Evolutionary conservation across 2,888 invertebrate genomes (phyloP), one percentile per base, ranked within the genome.

Genomic region (Hirudinaria manillensis): DNA sequence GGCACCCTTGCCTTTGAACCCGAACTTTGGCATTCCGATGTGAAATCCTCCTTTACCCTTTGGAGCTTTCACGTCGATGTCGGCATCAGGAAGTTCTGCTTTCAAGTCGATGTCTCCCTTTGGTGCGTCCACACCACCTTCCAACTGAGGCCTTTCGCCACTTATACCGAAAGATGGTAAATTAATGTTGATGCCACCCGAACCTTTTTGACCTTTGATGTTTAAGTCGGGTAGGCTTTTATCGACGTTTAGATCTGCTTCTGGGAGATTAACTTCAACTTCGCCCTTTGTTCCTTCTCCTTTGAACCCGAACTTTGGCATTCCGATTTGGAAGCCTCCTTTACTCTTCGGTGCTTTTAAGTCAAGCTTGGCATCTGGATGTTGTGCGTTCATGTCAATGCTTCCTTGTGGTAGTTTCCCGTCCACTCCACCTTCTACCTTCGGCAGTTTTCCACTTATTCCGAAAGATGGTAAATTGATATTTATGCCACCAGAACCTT

Each of bases 241-340:
- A n/a, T 74, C 68, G 13, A 74, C 24, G 29, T 74, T 27, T 3
- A 27, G 19, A 32, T 74, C 74, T 2, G 6, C 71, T 70, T 70
- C 71, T 45, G 71, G 71, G 4, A 70, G 36, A 34, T 68, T 34
- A 29, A 74, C 38, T 4, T 74, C 74, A 36, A 66, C 24, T 2
- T 66, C 74, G 16, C 68, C 68, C 45, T 73, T 73, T 3, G 61
- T 19, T 3, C 36, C 65, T 51, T 75, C 71, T 19, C 75, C 75
- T 61, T 75, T 75, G 16, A 75, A 71, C 16, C 70, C 70, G 45
- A 75, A 32, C 34, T 70, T 71, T 32, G 75, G 75, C 70, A 75
- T 32, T 27, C 66, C 38, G 61, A 72, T 55, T 16, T 72, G 72
- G 61, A 72, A 61, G n/a, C 72, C 61, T 10, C 72, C 72, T 72